A percentile compares a stretch with the other conserved stretches of the same genome.
Conservation (phyloP, 2,113 vertebrate genomes). For the Geococcyx californianus region DNA sequence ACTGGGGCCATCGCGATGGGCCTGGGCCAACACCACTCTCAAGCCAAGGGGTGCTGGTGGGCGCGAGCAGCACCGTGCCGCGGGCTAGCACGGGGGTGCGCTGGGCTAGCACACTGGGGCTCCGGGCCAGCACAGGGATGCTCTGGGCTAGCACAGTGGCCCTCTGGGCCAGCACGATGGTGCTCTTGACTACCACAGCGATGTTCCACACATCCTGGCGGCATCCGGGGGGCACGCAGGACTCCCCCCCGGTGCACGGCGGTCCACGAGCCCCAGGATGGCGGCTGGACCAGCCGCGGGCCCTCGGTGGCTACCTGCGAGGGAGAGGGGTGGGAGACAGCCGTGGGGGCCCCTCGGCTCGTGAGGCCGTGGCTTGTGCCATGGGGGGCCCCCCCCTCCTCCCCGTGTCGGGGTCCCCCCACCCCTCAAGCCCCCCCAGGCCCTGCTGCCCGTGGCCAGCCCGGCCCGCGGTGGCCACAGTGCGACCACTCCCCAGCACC, state of each 20-base stretch:
- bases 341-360: background rate
- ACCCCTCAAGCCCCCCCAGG: background rate
- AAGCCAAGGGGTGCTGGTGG: background rate
- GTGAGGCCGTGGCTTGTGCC: background rate
- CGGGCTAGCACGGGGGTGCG: background rate
- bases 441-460: background rate
- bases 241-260: background rate
- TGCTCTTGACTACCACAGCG: background rate
- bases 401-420: too few relatives aligned
- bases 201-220: background rate
- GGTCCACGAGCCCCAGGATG: background rate
- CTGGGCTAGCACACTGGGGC: background rate
- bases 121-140: too few relatives aligned
- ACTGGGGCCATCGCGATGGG: background rate
- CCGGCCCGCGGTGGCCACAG: background rate
- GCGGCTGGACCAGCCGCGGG: background rate
- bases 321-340: background rate
- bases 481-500: background rate
- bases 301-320: background rate
- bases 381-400: background rate
- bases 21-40: too few relatives aligned
- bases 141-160: too few relatives aligned
- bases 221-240: background rate
- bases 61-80: background rate
- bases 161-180: too few relatives aligned